Evolutionary conservation across 23 tunicate genomes (phyloP).

Genomic region (Halocynthia roretzi): DNA sequence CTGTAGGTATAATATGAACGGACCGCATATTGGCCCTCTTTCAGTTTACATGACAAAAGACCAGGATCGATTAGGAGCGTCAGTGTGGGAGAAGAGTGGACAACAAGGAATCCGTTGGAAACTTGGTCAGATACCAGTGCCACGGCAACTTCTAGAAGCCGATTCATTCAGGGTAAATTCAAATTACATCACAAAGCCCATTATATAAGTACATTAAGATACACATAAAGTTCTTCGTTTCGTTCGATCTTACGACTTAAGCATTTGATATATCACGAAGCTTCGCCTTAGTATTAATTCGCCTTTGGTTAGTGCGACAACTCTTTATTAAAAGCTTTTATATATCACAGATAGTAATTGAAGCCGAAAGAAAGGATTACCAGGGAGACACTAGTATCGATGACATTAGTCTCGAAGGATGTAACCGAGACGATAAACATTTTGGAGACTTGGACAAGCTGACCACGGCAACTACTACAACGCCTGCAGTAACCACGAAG

Average conservation of each 20-base stretch:
- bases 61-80: background rate
- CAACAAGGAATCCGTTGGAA: slow-evolving; percentile 55
- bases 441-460: background rate
- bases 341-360: slow-evolving; percentile 55
- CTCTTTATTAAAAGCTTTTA: background rate
- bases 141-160: background rate
- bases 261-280: no score
- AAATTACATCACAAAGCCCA: background rate
- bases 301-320: no score
- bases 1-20: slow-evolving; percentile 79
- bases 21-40: slow-evolving; percentile 49
- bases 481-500: slow-evolving; percentile 1
- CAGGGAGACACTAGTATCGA: slow-evolving; percentile 82
- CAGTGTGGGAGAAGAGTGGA: slow-evolving; percentile 53
- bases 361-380: slow-evolving; percentile 53
- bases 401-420: slow-evolving; percentile 54
- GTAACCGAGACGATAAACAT: slow-evolving; percentile 15
- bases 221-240: background rate
- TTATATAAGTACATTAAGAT: background rate
- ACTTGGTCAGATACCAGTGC: slow-evolving; percentile 34
- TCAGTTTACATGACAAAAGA: slow-evolving; percentile 37
- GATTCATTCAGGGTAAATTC: slow-evolving; percentile 2
- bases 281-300: background rate
- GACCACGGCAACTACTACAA: slow-evolving; percentile 16
- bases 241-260: background rate